These are phyloP conservation scores for Cheilosia pagana DNA, from an alignment of 2,888 invertebrate genomes.

Conservation along the genomic window DNA sequence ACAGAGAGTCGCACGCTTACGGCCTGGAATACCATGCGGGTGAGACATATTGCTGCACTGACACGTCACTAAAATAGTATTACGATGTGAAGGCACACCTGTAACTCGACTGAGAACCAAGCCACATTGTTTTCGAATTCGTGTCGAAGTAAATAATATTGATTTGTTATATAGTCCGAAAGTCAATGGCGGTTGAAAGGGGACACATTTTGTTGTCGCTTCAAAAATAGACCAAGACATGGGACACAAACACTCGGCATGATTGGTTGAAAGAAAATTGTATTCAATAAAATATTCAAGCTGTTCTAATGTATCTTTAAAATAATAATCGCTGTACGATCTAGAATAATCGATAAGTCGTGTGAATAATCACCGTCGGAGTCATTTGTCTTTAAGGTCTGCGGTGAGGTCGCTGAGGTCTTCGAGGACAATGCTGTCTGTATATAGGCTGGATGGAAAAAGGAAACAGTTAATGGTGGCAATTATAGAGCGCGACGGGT, in stretches of 20 bases:
- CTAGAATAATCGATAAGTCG: conserved; percentile 54
- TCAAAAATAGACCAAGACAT: background rate
- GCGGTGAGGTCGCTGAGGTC: conserved; percentile 7
- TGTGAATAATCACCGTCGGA: conserved; percentile 51
- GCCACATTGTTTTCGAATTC: background rate
- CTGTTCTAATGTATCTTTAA: conserved; percentile 31
- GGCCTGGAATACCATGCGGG: no score
- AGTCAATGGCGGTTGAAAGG: no score
- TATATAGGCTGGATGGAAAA: conserved; percentile 3
- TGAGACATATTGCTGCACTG: background rate
- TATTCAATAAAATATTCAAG: conserved; percentile 29
- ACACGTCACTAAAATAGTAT: no score
- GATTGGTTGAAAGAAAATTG: background rate
- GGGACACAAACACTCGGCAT: background rate
- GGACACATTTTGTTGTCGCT: no score
- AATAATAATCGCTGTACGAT: conserved; percentile 14
- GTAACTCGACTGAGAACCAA: background rate
- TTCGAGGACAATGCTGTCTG: conserved; percentile 40
- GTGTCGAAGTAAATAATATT: background rate
- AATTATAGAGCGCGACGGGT: conserved; percentile 1
- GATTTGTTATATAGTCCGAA: no score
- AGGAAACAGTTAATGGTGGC: conserved; percentile 14
- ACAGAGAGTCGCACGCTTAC: background rate
- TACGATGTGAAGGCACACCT: no score
- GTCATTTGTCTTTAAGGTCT: conserved; percentile 58